Evolutionary conservation across 2,113 vertebrate genomes (phyloP), one percentile per base, ranked within the genome.

Genomic region (Tylochromis polylepis): DNA sequence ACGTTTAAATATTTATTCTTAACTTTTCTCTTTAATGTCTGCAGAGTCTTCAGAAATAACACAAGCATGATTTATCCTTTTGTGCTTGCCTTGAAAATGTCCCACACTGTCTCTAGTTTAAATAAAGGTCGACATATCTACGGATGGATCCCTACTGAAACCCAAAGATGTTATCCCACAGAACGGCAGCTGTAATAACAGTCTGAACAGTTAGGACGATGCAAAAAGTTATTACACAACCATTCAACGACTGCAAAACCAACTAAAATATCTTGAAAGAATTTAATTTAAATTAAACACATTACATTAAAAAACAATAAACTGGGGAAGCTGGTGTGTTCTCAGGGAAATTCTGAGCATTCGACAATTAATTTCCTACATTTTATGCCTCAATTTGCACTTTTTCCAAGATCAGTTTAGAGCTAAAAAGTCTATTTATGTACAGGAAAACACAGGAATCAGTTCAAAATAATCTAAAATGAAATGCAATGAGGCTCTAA

Each of bases 281-380:
- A 27, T 1, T 46, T 10, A 9, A 46, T 27, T 70, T 70, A 46
- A 70, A 43, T 24, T 10, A 43, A 70, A 70, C 5, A 43, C n/a
- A 16, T 24, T 2, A 70, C 7, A 70, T 24, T 43, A 70, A 43
- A 41, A 70, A 70, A 43, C n/a, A 70, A 22, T 67, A 67, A 15
- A 70, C n/a, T 0, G 1, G 3, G 34, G 12, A 41, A 41, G 65
- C 36, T 14, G 0, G 62, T 0, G 62, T 70, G 8, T 0, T 0
- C 65, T 70, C 36, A 5, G 24, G n/a, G 65, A 70, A 10, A 24
- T 5, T 41, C 20, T 67, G 2, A 67, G 20, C 11, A 67, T 38
- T 22, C 2, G 38, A 65, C 20, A 1, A 38, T 38, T n/a, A 8
- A 1, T 24, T 70, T 24, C 65, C 65, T 6, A 70, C 65, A 24